phyloP scores from a whole-genome alignment of 1,140 invertebrate genomes.

The Potamilus streckersoni region DNA sequence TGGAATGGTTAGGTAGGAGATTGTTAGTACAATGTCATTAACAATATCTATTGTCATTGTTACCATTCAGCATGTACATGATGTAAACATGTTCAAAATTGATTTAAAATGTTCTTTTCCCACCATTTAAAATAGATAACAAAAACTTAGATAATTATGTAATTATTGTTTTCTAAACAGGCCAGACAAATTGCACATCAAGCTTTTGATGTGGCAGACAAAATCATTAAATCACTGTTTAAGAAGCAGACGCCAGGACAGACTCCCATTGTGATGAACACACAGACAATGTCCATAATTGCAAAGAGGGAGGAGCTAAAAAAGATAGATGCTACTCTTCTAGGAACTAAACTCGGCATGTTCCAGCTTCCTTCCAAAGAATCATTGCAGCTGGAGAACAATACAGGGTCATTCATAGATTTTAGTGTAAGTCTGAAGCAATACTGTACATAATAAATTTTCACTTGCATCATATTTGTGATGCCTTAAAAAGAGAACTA shows the following conservation, averaged over 20 bases:
- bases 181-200: slow-evolving; percentile 36
- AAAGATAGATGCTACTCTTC: slow-evolving; percentile 37
- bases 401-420: slow-evolving; percentile 38
- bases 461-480: too few species aligned
- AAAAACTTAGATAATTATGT: too few species aligned
- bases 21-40: too few species aligned
- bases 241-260: slow-evolving; percentile 43
- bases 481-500: too few species aligned
- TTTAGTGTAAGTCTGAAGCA: slow-evolving; percentile 33
- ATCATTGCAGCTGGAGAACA: slow-evolving; percentile 15
- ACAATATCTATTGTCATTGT: too few species aligned
- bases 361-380: slow-evolving; percentile 43
- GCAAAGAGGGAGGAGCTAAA: slow-evolving; percentile 34
- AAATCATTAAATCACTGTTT: slow-evolving; percentile 41
- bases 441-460: too few species aligned
- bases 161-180: slow-evolving; percentile 21
- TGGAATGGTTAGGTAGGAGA: too few species aligned
- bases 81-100: too few species aligned
- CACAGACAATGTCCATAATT: slow-evolving; percentile 38
- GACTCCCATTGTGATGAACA: slow-evolving; percentile 35
- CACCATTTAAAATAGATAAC: too few species aligned
- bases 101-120: too few species aligned
- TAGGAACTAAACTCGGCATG: slow-evolving; percentile 27
- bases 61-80: too few species aligned
- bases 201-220: slow-evolving; percentile 40